Base-by-base conservation (phyloP, 2,888 invertebrate species). In the Drosophila flavopinicola region DNA sequence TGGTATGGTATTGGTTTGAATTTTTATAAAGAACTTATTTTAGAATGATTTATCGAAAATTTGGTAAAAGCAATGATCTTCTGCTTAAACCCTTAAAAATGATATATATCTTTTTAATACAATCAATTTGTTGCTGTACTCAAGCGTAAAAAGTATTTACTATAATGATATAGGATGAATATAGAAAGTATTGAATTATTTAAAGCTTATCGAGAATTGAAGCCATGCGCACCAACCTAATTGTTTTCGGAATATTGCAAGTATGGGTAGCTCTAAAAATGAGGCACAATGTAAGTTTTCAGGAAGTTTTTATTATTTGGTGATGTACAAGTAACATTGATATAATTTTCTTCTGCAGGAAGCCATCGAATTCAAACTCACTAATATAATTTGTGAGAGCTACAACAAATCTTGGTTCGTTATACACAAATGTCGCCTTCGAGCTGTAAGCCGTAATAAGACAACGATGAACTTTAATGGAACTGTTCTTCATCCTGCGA, bases 341-440 rank as follows among this genome's bases (percentile, higher is more conserved):
- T n/a, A n/a, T n/a, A n/a, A n/a, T n/a, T n/a, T n/a, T n/a, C 3
- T 20, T 17, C 10, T 10, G 1, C 23, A 75, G 74, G 48, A 66
- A 2, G 65, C 66, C 0, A 7, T 47, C 5, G 4, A 45, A 5
- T 65, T 71, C 0, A 78, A 75, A n/a, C 42, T 74, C 9, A 61
- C 73, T 2, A 75, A 79, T 37, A 29, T 39, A 4, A 23, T 30
- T 0, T 78, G 78, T 24, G 35, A 42, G 6, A 58, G 39, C n/a
- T 54, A 54, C 6, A 75, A 78, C 3, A 17, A 59, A 27, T 52
- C 67, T 0, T 75, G 69, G 66, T 6, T 73, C 4, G 6, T 17
- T 0, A 23, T 78, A 1, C 17, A 69, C 10, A 11, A 15, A 10
- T 78, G 67, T 33, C 67, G 76, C 1, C 3, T 73, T 1, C 57